Percentiles rank a stretch among this genome's conserved stretches.
Conservation (phyloP, 2,888 invertebrate genomes). For the Parascotia fuliginaria region DNA sequence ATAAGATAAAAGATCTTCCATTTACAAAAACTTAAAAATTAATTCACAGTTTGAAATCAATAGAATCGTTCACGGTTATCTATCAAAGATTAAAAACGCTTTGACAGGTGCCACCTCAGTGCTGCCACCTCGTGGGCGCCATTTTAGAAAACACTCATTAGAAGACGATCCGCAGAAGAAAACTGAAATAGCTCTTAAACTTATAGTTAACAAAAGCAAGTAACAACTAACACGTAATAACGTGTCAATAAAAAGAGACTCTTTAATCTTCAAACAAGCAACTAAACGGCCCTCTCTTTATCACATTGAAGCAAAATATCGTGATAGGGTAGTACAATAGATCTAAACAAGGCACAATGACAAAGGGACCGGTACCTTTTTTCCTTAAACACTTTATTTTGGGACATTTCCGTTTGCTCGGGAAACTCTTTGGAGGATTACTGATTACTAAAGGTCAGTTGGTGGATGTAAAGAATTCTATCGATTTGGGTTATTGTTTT, state of each 20-base stretch:
- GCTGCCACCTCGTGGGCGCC: no score
- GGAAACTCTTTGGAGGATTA: slow-evolving; percentile 10
- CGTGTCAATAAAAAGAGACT: not conserved
- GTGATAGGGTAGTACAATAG: slow-evolving; percentile 8
- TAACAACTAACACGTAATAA: not conserved
- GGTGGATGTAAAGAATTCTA: slow-evolving; percentile 1
- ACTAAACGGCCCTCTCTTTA: not conserved
- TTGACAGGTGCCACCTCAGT: no score
- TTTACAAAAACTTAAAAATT: no score
- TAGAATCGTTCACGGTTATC: no score
- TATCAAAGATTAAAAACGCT: no score
- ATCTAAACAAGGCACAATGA: slow-evolving; percentile 12
- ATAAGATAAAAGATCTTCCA: no score
- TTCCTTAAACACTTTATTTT: slow-evolving; percentile 20
- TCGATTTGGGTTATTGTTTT: not conserved
- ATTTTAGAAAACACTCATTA: no score
- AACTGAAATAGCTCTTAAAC: no score
- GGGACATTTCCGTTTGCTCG: slow-evolving; percentile 11
- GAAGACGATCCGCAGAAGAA: no score
- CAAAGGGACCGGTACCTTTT: slow-evolving; percentile 11
- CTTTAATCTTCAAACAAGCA: not conserved
- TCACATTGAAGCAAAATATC: not conserved
- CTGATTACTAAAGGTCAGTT: slow-evolving; percentile 12
- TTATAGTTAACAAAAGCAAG: no score
- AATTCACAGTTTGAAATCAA: no score